Percentiles rank a stretch among this genome's conserved stretches.
Evolutionary conservation across 23 tunicate genomes (phyloP).

Genomic region (Styela clava): DNA sequence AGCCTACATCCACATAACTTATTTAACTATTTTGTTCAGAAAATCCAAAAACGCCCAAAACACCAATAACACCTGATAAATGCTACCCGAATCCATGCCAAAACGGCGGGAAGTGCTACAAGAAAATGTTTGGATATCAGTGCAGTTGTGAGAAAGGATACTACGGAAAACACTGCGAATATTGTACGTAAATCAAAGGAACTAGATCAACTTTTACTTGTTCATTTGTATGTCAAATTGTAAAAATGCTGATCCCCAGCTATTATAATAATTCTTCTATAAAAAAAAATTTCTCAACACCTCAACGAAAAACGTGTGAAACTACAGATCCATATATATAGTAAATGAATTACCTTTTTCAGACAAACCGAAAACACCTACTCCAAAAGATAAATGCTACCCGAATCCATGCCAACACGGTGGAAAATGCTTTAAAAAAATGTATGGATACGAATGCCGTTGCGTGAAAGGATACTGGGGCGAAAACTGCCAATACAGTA

Average conservation of each 20-base stretch:
- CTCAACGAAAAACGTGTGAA: too few relatives aligned
- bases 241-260: too few relatives aligned
- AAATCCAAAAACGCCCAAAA: neutral
- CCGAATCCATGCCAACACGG: neutral
- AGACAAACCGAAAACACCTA: neutral
- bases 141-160: slow-evolving; percentile 3
- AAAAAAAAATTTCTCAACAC: too few relatives aligned
- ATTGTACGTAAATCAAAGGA: too few relatives aligned
- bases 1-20: too few relatives aligned
- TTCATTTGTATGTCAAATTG: too few relatives aligned
- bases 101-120: neutral
- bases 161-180: neutral
- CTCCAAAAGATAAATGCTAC: neutral
- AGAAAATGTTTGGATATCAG: neutral
- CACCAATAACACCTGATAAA: neutral
- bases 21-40: neutral
- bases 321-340: too few relatives aligned
- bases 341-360: too few relatives aligned
- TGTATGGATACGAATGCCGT: neutral
- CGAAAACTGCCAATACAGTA: neutral
- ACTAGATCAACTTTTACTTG: too few relatives aligned
- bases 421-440: neutral
- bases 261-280: too few relatives aligned
- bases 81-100: slow-evolving; percentile 15
- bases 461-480: neutral